Conservation (phyloP, 1,140 invertebrate genomes). For the Cotesia typhae region DNA sequence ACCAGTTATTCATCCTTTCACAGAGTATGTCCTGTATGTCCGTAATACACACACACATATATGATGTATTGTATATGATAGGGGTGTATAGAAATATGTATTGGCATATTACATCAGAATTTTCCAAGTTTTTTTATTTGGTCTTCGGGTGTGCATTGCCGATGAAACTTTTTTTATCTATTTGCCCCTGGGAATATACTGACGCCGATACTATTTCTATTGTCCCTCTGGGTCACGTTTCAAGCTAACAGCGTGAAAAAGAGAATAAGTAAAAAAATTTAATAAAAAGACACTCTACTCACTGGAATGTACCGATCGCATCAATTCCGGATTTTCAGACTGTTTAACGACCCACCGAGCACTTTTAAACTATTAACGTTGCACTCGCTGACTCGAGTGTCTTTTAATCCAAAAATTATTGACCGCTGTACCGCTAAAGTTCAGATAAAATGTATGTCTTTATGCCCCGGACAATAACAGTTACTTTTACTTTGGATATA, state of each 20-base stretch:
- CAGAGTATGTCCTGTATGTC: not conserved
- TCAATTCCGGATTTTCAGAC: slow-evolving; percentile 23
- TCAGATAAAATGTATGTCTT: not conserved
- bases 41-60: not conserved
- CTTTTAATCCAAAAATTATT: slow-evolving; percentile 5
- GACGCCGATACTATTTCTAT: slow-evolving; percentile 10
- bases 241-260: slow-evolving; percentile 11
- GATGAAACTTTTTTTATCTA: not conserved
- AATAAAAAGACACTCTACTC: not conserved
- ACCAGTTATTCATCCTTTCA: too few relatives aligned
- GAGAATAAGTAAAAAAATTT: slow-evolving; percentile 3
- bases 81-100: too few relatives aligned
- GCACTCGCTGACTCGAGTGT: not conserved
- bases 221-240: slow-evolving; percentile 26
- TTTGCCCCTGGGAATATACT: not conserved
- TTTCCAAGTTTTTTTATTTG: not conserved
- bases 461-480: not conserved
- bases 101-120: too few relatives aligned
- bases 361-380: slow-evolving; percentile 13
- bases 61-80: not conserved
- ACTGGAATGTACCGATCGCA: slow-evolving; percentile 10
- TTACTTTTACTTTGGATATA: too few relatives aligned
- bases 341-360: slow-evolving; percentile 12
- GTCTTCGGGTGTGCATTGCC: not conserved
- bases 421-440: not conserved